Evolutionary conservation across 2,113 vertebrate genomes (phyloP).

Genomic region (Dasyurus viverrinus): DNA sequence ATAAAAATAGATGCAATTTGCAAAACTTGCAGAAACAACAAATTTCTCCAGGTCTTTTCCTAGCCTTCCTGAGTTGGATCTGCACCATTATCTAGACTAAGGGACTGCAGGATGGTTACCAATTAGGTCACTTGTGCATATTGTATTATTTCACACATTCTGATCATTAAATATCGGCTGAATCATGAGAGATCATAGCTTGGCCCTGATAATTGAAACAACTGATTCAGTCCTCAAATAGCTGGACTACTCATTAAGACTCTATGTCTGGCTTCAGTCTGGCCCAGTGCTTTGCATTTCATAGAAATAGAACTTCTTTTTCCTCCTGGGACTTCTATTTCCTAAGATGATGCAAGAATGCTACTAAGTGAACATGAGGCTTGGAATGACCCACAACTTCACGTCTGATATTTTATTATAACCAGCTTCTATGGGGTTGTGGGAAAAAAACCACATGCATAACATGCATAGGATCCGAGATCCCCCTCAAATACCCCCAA

Average conservation of each 20-base stretch:
- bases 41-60: background rate
- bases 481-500: background rate
- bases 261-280: background rate
- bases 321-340: background rate
- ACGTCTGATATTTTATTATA: background rate
- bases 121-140: background rate
- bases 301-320: background rate
- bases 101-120: background rate
- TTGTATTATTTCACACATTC: background rate
- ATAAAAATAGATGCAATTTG: background rate
- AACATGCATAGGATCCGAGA: background rate
- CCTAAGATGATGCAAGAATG: background rate
- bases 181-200: background rate
- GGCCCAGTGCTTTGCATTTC: background rate
- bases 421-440: background rate
- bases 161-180: background rate
- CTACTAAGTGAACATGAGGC: background rate
- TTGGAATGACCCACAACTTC: background rate
- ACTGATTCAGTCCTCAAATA: background rate
- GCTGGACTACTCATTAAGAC: background rate
- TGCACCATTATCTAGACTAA: background rate
- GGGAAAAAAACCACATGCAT: no score
- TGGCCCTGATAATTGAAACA: background rate
- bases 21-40: background rate
- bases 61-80: background rate